A percentile compares a stretch with the other conserved stretches of the same genome.
phyloP scores from a whole-genome alignment of 2,113 vertebrate species.

The Gila orcuttii region DNA sequence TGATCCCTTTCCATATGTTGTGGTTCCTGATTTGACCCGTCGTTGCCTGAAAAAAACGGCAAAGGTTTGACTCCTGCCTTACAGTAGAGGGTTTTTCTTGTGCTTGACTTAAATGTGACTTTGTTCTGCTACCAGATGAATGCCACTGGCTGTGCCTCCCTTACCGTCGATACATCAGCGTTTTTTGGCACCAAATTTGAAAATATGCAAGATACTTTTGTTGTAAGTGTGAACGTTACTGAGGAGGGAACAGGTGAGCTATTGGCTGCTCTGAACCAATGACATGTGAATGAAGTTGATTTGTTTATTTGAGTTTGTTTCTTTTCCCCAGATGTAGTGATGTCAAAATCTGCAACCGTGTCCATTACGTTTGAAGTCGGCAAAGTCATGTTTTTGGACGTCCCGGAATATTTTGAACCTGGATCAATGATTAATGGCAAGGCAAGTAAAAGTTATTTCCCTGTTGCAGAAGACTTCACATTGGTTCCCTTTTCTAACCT shows the following conservation, averaged over 20 bases:
- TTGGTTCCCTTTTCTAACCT: neutral
- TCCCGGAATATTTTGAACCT: constrained; percentile 60
- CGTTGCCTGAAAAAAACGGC: neutral
- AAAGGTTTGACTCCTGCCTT: neutral
- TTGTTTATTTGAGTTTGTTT: too few relatives aligned
- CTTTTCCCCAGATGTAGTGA: too few relatives aligned
- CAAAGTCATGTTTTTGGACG: neutral
- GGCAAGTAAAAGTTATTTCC: constrained; percentile 43
- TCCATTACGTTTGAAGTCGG: too few relatives aligned
- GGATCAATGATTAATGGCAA: constrained; percentile 62
- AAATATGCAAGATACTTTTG: constrained; percentile 13
- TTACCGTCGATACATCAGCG: neutral
- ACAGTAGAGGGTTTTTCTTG: neutral
- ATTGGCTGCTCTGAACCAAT: neutral
- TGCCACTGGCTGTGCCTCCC: too few relatives aligned
- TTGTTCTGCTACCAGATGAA: neutral
- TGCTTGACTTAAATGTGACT: neutral
- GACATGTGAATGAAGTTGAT: too few relatives aligned
- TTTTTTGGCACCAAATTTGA: constrained; percentile 55
- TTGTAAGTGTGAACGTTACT: constrained; percentile 21
- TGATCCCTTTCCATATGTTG: rapidly evolving
- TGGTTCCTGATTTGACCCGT: neutral
- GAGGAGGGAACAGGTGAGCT: constrained; percentile 72
- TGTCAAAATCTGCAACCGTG: too few relatives aligned
- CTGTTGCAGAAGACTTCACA: neutral